phyloP scores from a whole-genome alignment of 2,797 vertebrate genomes.

The Dromococcyx pavoninus region DNA sequence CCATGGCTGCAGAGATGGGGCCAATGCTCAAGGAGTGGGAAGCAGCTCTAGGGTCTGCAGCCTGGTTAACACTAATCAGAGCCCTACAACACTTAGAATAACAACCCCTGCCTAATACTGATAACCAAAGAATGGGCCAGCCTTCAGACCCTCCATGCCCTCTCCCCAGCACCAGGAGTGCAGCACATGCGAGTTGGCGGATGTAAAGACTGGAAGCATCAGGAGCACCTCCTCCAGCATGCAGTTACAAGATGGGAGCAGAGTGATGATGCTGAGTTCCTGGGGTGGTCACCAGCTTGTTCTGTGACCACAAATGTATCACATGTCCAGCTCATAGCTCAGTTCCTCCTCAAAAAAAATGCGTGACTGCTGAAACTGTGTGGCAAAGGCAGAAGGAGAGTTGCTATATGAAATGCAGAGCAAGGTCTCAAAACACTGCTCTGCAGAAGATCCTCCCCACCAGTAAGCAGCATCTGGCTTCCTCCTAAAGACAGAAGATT shows the following conservation, averaged over 20 bases:
- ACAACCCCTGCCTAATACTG: neutral
- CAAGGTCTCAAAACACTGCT: neutral
- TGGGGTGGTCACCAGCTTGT: neutral
- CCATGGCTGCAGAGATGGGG: neutral
- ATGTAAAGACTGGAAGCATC: neutral
- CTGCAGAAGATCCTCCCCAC: neutral
- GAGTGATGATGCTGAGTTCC: neutral
- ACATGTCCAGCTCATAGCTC: neutral
- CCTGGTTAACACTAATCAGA: neutral
- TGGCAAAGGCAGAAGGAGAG: neutral
- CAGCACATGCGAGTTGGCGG: accelerated
- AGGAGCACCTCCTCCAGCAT: neutral
- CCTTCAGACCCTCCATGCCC: neutral
- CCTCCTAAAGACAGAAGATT: neutral
- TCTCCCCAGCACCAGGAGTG: neutral
- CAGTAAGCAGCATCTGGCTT: neutral
- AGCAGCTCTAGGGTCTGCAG: neutral
- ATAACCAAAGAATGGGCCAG: neutral
- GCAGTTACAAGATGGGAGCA: neutral
- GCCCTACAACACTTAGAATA: neutral
- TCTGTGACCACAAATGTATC: neutral
- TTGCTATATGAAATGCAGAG: neutral
- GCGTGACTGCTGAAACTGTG: accelerated
- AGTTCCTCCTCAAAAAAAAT: neutral
- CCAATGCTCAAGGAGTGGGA: neutral